Evolutionary conservation across 53 echinoderm and acorn worm species (phyloP), one percentile per base, ranked within the genome.

Genomic region (Luidia sarsii): DNA sequence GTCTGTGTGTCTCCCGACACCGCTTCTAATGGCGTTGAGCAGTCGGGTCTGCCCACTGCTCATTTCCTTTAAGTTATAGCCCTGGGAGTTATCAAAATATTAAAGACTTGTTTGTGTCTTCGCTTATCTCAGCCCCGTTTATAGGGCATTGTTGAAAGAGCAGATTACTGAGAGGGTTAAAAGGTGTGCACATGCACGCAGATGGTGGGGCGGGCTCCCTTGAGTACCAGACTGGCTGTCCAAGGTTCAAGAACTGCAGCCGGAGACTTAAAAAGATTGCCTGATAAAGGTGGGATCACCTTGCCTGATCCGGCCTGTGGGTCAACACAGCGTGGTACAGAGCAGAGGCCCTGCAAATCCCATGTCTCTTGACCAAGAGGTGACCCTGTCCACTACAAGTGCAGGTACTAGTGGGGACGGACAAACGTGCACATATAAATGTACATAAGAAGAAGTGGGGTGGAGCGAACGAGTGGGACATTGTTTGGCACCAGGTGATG

Each of bases 191-290:
- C 72, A 51, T 52, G 22, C 22, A 30, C 33, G 70, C 70, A 68
- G 49, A 68, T 46, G n/a, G n/a, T n/a, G n/a, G n/a, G n/a, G n/a
- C 11, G 41, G 11, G 41, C 41, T 71, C 35, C 71, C 33, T 22
- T 20, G 52, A 39, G 41, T 51, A 24, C 37, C 23, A 24, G 60
- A 25, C 77, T 36, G 34, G 61, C 32, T 77, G 77, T 77, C 77
- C 77, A 77, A 77, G 77, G 77, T 77, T 77, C 77, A 77, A 77
- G 77, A 77, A 59, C 77, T 77, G 43, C 6, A 31, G 61, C 77
- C 55, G 21, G 77, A 59, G 77, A 77, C 77, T 77, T 77, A 46
- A 61, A 77, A 77, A 77, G 77, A 77, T 77, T 60, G 41, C 60
- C 77, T 77, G 77, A 77, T 77, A 60, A 61, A 16, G 54, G 46